These are phyloP conservation scores for Sitta carolinensis DNA, from an alignment of 2,797 vertebrate genomes.

Conservation along the genomic window DNA sequence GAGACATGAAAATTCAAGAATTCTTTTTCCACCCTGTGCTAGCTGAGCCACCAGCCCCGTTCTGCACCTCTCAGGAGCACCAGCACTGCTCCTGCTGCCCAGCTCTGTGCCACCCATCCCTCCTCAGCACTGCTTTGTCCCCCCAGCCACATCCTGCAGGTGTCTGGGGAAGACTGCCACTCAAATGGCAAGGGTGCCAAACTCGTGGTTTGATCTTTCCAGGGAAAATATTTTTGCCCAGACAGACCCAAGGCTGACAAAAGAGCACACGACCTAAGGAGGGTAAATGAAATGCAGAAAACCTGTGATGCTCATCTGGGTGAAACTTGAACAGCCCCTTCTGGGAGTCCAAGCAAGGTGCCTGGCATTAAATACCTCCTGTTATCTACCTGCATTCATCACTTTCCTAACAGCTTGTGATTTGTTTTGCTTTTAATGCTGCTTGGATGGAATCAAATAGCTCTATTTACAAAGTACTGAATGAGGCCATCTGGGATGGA, in stretches of 20 bases:
- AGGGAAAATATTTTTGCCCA: neutral
- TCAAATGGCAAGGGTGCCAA: neutral
- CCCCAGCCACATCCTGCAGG: neutral
- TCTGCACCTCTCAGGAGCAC: neutral
- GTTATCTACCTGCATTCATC: neutral
- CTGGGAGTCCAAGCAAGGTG: neutral
- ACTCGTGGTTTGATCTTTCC: neutral
- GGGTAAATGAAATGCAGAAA: neutral
- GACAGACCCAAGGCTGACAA: neutral
- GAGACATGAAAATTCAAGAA: neutral
- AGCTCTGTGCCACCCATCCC: neutral
- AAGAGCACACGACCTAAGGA: neutral
- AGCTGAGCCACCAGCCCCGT: neutral
- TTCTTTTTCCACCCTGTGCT: rapidly evolving
- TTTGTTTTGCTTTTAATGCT: neutral
- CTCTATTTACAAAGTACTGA: neutral
- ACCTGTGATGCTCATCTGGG: neutral
- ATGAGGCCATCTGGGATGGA: constrained; percentile 31
- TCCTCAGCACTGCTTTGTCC: rapidly evolving
- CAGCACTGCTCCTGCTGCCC: neutral
- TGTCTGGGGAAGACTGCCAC: neutral
- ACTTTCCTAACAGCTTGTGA: neutral
- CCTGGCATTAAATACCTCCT: neutral
- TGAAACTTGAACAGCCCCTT: neutral
- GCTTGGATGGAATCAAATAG: neutral